Conservation (phyloP, 2,797 vertebrate genomes). For the Xenops minutus region DNA sequence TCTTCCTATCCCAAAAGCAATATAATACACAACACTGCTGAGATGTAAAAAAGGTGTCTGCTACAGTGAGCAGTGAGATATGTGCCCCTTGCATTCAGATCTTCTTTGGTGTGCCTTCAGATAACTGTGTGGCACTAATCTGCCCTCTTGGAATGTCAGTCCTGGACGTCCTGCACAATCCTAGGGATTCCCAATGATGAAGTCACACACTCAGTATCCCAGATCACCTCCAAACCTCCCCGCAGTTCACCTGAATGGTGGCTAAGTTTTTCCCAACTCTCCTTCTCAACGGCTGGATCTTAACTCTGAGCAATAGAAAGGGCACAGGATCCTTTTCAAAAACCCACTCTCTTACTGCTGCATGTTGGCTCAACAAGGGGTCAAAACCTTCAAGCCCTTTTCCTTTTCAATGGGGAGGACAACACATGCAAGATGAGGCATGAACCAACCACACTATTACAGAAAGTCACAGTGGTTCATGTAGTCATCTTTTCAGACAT, state of each 20-base stretch:
- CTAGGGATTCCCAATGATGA: neutral
- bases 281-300: neutral
- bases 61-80: neutral
- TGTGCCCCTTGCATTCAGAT: neutral
- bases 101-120: neutral
- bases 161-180: neutral
- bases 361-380: neutral
- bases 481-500: neutral
- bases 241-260: neutral
- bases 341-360: neutral
- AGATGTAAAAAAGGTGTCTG: neutral
- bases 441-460: neutral
- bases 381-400: neutral
- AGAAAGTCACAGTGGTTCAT: neutral
- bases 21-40: conserved; percentile 6
- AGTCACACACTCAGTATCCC: neutral
- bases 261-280: neutral
- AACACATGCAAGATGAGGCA: neutral
- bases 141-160: neutral
- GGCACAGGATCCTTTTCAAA: neutral
- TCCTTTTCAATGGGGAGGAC: neutral
- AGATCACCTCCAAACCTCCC: neutral
- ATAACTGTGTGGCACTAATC: neutral
- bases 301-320: neutral
- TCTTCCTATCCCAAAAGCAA: conserved; percentile 54